These are phyloP conservation scores for Drosophila macrospina DNA, from an alignment of 2,888 invertebrate genomes.

Conservation along the genomic window DNA sequence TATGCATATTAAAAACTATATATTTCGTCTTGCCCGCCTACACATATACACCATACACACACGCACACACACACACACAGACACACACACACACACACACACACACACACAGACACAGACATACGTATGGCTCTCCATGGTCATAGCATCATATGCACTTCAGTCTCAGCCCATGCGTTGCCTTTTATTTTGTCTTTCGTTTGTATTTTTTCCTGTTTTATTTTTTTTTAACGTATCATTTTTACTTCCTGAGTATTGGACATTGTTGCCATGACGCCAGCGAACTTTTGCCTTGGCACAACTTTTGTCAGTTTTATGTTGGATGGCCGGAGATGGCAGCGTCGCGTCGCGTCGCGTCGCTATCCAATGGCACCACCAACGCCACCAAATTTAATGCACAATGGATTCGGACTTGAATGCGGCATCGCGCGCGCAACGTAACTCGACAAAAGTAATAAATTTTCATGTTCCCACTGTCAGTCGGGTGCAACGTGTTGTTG, in stretches of 20 bases:
- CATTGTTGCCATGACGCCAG: constrained; percentile 50
- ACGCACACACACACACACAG: not conserved
- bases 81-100: constrained; percentile 5
- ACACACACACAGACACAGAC: not conserved
- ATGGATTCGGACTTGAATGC: constrained; percentile 57
- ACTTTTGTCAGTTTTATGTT: constrained; percentile 66
- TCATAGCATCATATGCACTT: constrained; percentile 26
- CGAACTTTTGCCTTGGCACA: constrained; percentile 61
- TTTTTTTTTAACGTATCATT: constrained; percentile 36
- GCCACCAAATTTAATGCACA: constrained; percentile 69
- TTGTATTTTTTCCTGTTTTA: not conserved
- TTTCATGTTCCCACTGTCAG: constrained; percentile 70
- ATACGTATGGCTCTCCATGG: constrained; percentile 1
- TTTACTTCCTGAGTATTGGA: constrained; percentile 51
- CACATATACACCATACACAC: not conserved
- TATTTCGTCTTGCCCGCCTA: constrained; percentile 44
- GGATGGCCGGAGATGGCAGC: constrained; percentile 52
- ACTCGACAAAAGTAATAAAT: constrained; percentile 66
- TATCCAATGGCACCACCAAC: constrained; percentile 27
- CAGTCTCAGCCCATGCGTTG: constrained; percentile 30
- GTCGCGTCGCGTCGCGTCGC: constrained; percentile 3
- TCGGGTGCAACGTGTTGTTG: constrained; percentile 44
- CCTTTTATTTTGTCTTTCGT: constrained; percentile 18
- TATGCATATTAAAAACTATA: constrained; percentile 74
- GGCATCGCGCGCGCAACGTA: constrained; percentile 17